Percentiles rank a stretch among this genome's conserved stretches.
Conservation (phyloP, 2,888 invertebrate genomes). For the Morpho achilles region DNA sequence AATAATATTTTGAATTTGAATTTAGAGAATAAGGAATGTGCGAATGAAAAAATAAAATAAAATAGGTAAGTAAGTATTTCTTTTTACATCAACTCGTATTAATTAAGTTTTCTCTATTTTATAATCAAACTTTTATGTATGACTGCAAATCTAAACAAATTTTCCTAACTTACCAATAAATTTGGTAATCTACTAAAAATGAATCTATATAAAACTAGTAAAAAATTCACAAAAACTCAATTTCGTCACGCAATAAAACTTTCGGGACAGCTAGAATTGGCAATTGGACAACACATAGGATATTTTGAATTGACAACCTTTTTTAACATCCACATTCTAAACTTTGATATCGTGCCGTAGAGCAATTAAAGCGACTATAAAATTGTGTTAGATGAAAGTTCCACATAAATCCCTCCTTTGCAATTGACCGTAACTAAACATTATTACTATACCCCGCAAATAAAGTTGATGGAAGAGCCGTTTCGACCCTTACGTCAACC, state of each 20-base stretch:
- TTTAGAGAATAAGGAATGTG: no score
- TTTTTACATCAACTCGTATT: no score
- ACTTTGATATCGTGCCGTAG: conserved; percentile 18
- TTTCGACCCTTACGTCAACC: neutral
- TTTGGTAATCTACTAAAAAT: no score
- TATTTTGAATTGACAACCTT: conserved; percentile 3
- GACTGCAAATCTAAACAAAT: no score
- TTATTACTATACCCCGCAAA: conserved; percentile 19
- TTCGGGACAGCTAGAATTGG: neutral
- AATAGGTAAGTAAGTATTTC: no score
- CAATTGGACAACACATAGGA: neutral
- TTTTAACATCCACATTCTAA: conserved; percentile 1
- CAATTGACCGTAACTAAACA: conserved; percentile 29
- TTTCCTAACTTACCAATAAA: no score
- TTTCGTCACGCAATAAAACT: neutral
- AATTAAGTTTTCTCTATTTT: no score
- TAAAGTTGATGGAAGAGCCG: conserved; percentile 8
- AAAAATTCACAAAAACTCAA: no score
- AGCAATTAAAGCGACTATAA: conserved; percentile 25
- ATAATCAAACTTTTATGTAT: no score
- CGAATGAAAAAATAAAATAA: no score
- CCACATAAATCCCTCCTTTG: conserved; percentile 22
- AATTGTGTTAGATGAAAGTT: conserved; percentile 26
- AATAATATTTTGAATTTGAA: no score
- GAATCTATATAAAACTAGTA: no score